Conservation (phyloP, 2,113 vertebrate species). For the Colistium nudipinnis region DNA sequence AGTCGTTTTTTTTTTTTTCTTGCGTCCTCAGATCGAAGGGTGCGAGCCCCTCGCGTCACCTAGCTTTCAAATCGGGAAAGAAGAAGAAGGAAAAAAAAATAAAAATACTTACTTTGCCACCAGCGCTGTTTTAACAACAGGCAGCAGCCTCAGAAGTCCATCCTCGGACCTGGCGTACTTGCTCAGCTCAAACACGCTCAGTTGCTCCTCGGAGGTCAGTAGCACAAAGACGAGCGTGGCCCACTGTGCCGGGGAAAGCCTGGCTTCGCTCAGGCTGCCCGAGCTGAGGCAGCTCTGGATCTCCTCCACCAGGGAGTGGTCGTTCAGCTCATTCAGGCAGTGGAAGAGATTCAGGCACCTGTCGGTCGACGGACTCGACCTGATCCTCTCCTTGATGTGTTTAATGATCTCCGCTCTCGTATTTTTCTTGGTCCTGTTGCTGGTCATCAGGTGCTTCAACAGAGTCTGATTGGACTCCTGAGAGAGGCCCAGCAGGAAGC, state of each 20-base stretch:
- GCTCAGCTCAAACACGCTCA: slow-evolving; percentile 60
- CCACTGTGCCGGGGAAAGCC: slow-evolving; percentile 67
- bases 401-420: slow-evolving; percentile 49
- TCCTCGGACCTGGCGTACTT: slow-evolving; percentile 67
- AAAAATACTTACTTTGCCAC: slow-evolving; percentile 56
- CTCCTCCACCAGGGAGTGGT: slow-evolving; percentile 66
- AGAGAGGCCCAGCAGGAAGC: slow-evolving; percentile 73
- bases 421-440: slow-evolving; percentile 35
- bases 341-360: slow-evolving; percentile 72
- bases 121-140: slow-evolving; percentile 62
- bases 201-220: slow-evolving; percentile 69
- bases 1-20: too few relatives aligned
- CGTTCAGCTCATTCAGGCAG: slow-evolving; percentile 72
- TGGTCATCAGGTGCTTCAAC: slow-evolving; percentile 54
- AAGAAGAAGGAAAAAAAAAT: too few relatives aligned
- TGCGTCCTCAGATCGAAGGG: too few relatives aligned
- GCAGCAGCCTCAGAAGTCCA: slow-evolving; percentile 61
- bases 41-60: too few relatives aligned
- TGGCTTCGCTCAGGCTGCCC: slow-evolving; percentile 25
- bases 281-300: slow-evolving; percentile 58
- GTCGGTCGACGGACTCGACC: slow-evolving; percentile 36
- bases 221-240: slow-evolving; percentile 66
- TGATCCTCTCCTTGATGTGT: slow-evolving; percentile 70
- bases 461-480: slow-evolving; percentile 61
- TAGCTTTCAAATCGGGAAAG: not conserved